These are phyloP conservation scores for Hydrocynus forskahlii DNA, from an alignment of 2,797 vertebrate species.

Conservation along the genomic window DNA sequence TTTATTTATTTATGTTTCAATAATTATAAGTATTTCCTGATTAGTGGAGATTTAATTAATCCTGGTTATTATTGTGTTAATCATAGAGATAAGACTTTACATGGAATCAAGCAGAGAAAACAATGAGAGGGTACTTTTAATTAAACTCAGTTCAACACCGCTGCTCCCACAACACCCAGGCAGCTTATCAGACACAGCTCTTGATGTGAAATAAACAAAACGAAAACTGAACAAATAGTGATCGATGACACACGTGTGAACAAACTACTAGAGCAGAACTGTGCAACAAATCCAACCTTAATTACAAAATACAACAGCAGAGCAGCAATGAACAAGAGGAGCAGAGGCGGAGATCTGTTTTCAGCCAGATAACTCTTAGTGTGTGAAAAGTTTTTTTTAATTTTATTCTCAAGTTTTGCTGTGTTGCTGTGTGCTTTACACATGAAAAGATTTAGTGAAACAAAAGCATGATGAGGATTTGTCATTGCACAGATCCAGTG, in stretches of 20 bases:
- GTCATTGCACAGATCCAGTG: no score
- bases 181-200: not conserved
- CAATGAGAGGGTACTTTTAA: not conserved
- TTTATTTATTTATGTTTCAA: no score
- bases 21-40: not conserved
- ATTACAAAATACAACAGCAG: not conserved
- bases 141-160: not conserved
- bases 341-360: no score
- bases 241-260: not conserved
- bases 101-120: not conserved
- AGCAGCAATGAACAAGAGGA: no score
- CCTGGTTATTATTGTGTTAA: not conserved
- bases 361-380: no score
- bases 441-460: no score
- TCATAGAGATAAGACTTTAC: not conserved
- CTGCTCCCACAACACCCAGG: not conserved
- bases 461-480: no score
- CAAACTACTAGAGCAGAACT: not conserved
- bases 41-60: not conserved
- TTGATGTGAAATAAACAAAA: not conserved
- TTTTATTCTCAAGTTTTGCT: no score
- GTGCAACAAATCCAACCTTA: not conserved
- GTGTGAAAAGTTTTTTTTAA: no score
- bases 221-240: not conserved
- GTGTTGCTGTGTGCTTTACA: no score